Conservation (phyloP, 2,888 invertebrate genomes). For the Hyppa rectilinea region DNA sequence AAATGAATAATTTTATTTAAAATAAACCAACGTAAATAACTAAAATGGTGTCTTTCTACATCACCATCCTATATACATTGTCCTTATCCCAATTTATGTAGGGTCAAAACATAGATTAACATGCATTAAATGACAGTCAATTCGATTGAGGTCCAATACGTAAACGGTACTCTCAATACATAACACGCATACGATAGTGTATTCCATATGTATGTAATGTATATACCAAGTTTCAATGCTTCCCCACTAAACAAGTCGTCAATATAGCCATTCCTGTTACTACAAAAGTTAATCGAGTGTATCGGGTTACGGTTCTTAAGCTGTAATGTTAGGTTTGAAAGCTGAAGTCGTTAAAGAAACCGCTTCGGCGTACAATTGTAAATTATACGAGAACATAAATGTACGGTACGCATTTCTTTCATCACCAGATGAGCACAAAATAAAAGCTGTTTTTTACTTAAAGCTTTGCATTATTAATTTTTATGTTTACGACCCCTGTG, state of each 20-base stretch:
- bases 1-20: too few relatives aligned
- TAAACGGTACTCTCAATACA: neutral
- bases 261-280: neutral
- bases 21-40: too few relatives aligned
- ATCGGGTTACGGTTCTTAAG: constrained; percentile 30
- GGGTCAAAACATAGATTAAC: neutral
- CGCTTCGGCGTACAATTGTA: constrained; percentile 22
- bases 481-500: constrained; percentile 40
- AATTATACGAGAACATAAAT: constrained; percentile 42
- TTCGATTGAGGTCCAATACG: neutral
- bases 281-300: constrained; percentile 21
- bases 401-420: constrained; percentile 29
- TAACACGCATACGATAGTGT: neutral
- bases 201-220: too few relatives aligned
- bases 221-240: neutral
- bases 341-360: constrained; percentile 35
- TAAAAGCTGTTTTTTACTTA: constrained; percentile 40
- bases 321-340: constrained; percentile 17
- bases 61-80: too few relatives aligned
- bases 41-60: too few relatives aligned
- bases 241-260: constrained; percentile 6
- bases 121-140: neutral
- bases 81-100: too few relatives aligned
- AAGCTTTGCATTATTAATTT: constrained; percentile 50
- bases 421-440: constrained; percentile 46